These are phyloP conservation scores for Lutjanus campechanus DNA, from an alignment of 2,797 vertebrate species.

Conservation along the genomic window DNA sequence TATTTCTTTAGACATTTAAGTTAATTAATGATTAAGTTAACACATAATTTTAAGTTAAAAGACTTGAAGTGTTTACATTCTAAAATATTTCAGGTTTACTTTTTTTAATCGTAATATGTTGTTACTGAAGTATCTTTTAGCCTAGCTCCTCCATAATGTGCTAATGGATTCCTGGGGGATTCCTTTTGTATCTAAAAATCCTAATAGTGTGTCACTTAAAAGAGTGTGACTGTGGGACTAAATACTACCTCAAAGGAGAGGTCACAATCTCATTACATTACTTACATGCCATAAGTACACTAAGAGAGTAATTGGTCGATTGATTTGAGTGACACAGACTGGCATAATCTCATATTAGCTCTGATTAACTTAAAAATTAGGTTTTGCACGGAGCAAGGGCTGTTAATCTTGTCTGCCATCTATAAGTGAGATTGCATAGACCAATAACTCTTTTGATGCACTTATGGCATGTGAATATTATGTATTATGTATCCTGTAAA, in stretches of 20 bases:
- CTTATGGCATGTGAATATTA: not conserved
- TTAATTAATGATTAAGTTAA: no score
- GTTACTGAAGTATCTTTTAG: slow-evolving; percentile 8
- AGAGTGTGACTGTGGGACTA: not conserved
- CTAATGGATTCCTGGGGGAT: not conserved
- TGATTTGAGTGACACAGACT: not conserved
- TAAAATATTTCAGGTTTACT: no score
- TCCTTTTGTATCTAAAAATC: not conserved
- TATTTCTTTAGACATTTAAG: no score
- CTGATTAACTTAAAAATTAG: not conserved
- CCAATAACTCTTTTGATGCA: not conserved
- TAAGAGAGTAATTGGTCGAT: not conserved
- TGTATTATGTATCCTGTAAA: not conserved
- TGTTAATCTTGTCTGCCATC: no score
- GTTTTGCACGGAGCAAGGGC: no score
- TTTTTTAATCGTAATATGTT: no score
- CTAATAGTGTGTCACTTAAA: not conserved
- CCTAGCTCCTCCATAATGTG: not conserved
- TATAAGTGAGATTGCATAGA: not conserved
- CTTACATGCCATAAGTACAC: not conserved
- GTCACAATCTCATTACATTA: not conserved
- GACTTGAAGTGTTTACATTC: no score
- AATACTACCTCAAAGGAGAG: not conserved
- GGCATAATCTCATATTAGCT: not conserved
- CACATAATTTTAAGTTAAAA: no score